Evolutionary conservation across 2,888 invertebrate genomes (phyloP).

Genomic region (Uropetala carovei): DNA sequence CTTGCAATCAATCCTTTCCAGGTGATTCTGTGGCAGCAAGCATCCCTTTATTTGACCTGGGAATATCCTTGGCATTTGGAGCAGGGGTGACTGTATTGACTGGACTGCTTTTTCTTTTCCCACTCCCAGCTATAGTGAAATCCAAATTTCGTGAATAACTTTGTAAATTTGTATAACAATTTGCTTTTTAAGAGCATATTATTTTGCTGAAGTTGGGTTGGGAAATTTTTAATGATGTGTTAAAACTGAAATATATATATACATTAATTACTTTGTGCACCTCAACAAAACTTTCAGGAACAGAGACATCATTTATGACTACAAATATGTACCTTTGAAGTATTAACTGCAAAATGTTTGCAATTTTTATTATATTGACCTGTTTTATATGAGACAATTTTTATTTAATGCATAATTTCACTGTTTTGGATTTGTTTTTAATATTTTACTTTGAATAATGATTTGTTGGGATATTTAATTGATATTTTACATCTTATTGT

Average conservation of each 20-base stretch:
- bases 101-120: conserved; percentile 89
- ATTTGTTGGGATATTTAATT: too few relatives aligned
- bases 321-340: not conserved
- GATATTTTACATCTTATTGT: too few relatives aligned
- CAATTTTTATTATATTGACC: too few relatives aligned
- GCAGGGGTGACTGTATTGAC: conserved; percentile 89
- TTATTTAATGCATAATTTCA: too few relatives aligned
- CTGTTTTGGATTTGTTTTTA: too few relatives aligned
- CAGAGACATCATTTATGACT: not conserved
- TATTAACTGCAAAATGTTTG: too few relatives aligned
- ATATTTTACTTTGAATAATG: too few relatives aligned
- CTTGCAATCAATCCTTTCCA: not conserved
- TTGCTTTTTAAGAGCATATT: not conserved
- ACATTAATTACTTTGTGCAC: not conserved
- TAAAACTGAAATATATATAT: not conserved
- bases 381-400: too few relatives aligned
- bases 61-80: conserved; percentile 89
- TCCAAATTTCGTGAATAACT: conserved; percentile 89
- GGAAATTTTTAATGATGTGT: not conserved
- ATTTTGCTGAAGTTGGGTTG: not conserved
- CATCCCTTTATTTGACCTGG: conserved; percentile 81
- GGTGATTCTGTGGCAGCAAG: conserved; percentile 54
- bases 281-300: not conserved
- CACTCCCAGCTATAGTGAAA: conserved; percentile 89
- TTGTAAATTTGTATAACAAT: not conserved